phyloP scores from a whole-genome alignment of 2,797 vertebrate genomes.

The Aeoliscus strigatus region DNA sequence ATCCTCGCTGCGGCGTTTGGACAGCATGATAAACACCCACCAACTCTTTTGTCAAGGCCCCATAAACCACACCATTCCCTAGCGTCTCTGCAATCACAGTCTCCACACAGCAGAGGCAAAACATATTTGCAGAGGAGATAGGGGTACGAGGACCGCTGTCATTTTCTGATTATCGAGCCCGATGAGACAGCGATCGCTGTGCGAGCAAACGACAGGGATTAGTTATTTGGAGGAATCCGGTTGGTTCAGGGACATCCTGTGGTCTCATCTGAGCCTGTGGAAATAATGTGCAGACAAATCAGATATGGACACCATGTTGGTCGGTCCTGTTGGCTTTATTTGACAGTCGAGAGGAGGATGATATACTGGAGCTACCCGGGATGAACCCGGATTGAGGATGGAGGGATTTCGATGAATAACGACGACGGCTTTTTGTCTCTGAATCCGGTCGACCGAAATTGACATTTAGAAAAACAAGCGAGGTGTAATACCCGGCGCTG shows the following conservation, averaged over 20 bases:
- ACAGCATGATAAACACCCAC: conserved; percentile 58
- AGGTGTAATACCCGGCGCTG: neutral
- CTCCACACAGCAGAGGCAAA: conserved; percentile 45
- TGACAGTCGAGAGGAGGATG: no score
- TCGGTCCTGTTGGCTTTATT: no score
- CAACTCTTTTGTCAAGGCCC: conserved; percentile 40
- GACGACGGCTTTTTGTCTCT: no score
- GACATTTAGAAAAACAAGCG: no score
- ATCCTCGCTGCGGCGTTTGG: conserved; percentile 37
- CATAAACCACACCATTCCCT: conserved; percentile 9
- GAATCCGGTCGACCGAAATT: conserved; percentile 5
- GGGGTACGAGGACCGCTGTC: conserved; percentile 54
- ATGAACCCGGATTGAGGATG: no score
- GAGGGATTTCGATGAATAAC: no score
- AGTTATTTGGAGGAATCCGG: conserved; percentile 15
- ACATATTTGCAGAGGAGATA: conserved; percentile 58
- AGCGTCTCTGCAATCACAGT: conserved; percentile 53
- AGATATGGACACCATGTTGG: no score
- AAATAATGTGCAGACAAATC: no score
- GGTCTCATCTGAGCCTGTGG: conserved; percentile 18
- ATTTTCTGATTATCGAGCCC: conserved; percentile 62
- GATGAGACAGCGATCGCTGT: conserved; percentile 52
- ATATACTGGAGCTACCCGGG: no score
- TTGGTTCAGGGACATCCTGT: conserved; percentile 19
- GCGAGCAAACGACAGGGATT: conserved; percentile 37